A percentile compares a stretch with the other conserved stretches of the same genome.
phyloP scores from a whole-genome alignment of 2,797 vertebrate species.

The Hipposideros larvatus region DNA sequence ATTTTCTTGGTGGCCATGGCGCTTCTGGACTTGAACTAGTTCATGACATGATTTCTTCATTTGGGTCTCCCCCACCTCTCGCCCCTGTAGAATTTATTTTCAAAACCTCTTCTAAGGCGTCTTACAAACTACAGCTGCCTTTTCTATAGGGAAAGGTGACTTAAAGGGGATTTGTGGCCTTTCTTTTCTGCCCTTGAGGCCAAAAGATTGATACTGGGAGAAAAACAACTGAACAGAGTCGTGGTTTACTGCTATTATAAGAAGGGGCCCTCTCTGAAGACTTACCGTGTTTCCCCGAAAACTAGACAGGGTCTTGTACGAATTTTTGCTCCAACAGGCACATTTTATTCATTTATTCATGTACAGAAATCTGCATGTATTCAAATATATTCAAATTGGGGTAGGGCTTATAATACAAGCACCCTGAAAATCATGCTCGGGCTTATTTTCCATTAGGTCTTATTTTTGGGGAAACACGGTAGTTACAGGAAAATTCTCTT shows the following conservation, averaged over 20 bases:
- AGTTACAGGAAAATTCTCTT: neutral
- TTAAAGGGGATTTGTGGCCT: neutral
- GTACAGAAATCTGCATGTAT: no score
- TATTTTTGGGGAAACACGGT: no score
- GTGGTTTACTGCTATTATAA: neutral
- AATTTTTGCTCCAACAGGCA: no score
- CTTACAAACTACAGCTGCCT: neutral
- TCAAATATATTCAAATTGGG: no score
- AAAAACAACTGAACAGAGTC: neutral
- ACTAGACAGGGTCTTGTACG: no score
- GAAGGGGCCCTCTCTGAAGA: neutral
- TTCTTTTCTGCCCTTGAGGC: neutral
- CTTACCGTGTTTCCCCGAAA: neutral
- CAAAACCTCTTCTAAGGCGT: neutral
- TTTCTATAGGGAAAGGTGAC: neutral
- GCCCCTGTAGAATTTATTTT: slow-evolving; percentile 17
- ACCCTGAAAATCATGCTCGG: no score
- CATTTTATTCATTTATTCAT: no score
- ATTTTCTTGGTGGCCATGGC: slow-evolving; percentile 50
- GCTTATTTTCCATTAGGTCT: no score
- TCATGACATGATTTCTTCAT: slow-evolving; percentile 35
- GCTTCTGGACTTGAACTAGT: neutral
- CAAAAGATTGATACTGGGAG: neutral
- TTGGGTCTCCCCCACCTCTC: neutral
- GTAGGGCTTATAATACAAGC: no score